Evolutionary conservation across 1,140 invertebrate species (phyloP).

Genomic region (Acyrthosiphon pisum): DNA sequence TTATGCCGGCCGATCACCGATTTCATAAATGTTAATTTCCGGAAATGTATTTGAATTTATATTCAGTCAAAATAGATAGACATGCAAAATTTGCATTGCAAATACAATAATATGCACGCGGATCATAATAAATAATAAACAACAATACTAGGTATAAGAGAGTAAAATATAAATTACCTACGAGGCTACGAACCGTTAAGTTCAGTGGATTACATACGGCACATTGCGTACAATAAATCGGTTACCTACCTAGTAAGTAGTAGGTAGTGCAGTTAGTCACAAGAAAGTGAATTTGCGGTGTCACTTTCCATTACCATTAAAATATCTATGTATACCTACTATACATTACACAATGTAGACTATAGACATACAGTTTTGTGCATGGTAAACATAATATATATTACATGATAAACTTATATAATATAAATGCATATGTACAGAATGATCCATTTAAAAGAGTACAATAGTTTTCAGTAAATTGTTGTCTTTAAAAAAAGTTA

Average conservation of each 20-base stretch:
- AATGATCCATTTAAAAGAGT: neutral
- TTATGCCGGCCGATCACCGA: neutral
- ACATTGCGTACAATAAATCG: neutral
- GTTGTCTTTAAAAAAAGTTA: neutral
- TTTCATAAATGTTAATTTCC: neutral
- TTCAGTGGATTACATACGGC: neutral
- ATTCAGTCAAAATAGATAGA: neutral
- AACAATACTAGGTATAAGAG: neutral
- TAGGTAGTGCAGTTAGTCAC: neutral
- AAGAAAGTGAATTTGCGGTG: slow-evolving; percentile 7
- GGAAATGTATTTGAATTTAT: neutral
- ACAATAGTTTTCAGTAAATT: too few species aligned
- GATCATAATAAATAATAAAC: neutral
- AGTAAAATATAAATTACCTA: neutral
- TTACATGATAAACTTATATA: too few species aligned
- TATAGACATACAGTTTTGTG: neutral
- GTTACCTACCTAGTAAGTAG: neutral
- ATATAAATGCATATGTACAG: neutral
- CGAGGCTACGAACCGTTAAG: neutral
- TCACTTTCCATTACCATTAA: neutral
- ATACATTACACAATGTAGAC: neutral
- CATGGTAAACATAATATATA: neutral
- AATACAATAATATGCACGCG: too few species aligned
- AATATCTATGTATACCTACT: neutral
- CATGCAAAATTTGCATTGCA: too few species aligned